A percentile compares a stretch with the other conserved stretches of the same genome.
These are phyloP conservation scores for Jacana jacana DNA, from an alignment of 2,113 vertebrate species.

Conservation along the genomic window DNA sequence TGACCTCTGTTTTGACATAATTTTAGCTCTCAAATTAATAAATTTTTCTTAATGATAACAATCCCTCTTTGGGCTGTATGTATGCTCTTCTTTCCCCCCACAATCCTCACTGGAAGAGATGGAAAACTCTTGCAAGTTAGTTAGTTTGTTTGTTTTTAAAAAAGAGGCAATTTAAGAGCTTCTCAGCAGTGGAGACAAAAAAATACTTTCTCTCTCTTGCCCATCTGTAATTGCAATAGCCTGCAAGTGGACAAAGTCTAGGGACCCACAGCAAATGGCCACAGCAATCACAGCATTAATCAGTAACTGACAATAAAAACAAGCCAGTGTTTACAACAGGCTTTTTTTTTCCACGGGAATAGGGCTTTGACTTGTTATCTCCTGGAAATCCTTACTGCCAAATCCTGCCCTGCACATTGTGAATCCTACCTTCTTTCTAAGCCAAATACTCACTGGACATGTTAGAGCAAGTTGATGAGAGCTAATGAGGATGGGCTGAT, in stretches of 20 bases:
- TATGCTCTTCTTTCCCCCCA: too few species aligned
- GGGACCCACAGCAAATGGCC: neutral
- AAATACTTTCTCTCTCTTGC: neutral
- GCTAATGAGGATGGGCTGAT: neutral
- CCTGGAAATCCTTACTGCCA: neutral
- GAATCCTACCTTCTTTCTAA: neutral
- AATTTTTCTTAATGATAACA: neutral
- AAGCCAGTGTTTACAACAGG: neutral
- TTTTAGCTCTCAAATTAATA: neutral
- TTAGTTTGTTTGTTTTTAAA: neutral
- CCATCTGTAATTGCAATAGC: neutral
- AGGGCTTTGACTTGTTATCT: neutral
- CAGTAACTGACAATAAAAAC: neutral
- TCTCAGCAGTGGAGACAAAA: neutral
- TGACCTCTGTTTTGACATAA: neutral
- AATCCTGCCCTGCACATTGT: neutral
- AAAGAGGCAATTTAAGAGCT: neutral
- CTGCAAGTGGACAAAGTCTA: neutral
- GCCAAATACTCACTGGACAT: neutral
- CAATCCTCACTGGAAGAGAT: neutral
- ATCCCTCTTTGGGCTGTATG: neutral
- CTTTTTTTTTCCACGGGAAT: neutral
- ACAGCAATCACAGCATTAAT: neutral
- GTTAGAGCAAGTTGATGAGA: neutral
- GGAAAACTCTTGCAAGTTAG: neutral